Percentiles rank a stretch among this genome's conserved stretches.
These are phyloP conservation scores for Bradypus variegatus DNA, from an alignment of 2,797 vertebrate genomes.

Conservation along the genomic window DNA sequence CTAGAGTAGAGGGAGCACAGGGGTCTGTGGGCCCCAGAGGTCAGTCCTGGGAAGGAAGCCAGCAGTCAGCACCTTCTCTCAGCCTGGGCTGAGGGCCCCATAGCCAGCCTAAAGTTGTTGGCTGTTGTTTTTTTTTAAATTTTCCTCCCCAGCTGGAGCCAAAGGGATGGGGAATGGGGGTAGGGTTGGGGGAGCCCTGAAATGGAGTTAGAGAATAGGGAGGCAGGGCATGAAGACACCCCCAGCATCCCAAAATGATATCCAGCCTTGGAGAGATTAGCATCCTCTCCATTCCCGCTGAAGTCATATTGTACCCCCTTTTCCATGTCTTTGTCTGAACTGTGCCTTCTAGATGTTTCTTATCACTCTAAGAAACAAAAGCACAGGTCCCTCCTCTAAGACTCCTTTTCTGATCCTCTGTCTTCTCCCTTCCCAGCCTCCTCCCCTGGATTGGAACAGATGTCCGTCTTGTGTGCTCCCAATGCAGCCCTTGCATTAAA, in stretches of 20 bases:
- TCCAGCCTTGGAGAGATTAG: not conserved
- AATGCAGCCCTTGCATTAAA: not conserved
- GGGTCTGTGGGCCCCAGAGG: not conserved
- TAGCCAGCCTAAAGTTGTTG: not conserved
- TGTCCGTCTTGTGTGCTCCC: not conserved
- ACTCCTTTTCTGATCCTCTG: not conserved
- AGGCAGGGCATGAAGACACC: not conserved
- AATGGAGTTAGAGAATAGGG: not conserved
- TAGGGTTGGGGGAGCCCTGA: not conserved
- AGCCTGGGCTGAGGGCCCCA: not conserved
- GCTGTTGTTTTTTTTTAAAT: not conserved
- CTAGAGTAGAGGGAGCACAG: not conserved
- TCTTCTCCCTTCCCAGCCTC: too few species aligned
- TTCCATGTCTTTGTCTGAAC: not conserved
- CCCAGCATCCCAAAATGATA: not conserved
- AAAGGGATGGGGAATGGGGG: not conserved
- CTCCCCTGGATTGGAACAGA: not conserved
- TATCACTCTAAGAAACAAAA: not conserved
- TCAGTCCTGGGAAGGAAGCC: not conserved
- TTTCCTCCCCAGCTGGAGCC: not conserved
- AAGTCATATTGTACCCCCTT: accelerated
- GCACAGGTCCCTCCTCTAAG: not conserved
- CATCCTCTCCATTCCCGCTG: not conserved
- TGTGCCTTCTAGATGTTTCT: not conserved
- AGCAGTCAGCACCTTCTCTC: not conserved